These are phyloP conservation scores for Orchesellides sinensis DNA, from an alignment of 2,888 invertebrate species.

Conservation along the genomic window DNA sequence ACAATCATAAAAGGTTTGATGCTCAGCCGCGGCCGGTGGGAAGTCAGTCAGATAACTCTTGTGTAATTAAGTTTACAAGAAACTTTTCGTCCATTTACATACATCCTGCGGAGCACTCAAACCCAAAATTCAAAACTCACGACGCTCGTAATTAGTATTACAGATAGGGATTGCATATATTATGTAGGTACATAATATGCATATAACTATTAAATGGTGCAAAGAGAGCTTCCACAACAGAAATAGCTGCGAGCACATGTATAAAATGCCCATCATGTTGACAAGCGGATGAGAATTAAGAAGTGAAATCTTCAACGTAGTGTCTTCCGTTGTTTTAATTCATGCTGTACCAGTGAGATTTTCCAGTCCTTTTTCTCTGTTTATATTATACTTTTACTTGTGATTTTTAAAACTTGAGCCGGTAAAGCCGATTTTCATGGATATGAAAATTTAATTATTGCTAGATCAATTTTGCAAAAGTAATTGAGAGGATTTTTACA, in stretches of 20 bases:
- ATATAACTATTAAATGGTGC: too few species aligned
- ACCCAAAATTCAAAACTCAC: conserved; percentile 16
- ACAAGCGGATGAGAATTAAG: conserved; percentile 19
- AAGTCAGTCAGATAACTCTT: conserved; percentile 31
- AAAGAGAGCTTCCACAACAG: background rate
- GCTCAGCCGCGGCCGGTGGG: conserved; percentile 40
- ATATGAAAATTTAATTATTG: too few species aligned
- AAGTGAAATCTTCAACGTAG: conserved; percentile 28
- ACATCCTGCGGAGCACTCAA: background rate
- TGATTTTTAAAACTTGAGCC: too few species aligned
- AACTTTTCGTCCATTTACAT: background rate
- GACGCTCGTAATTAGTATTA: too few species aligned
- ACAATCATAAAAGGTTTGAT: conserved; percentile 16
- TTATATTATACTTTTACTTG: background rate
- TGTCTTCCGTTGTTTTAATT: conserved; percentile 48
- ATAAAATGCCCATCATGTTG: conserved; percentile 22
- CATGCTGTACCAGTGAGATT: too few species aligned
- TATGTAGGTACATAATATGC: too few species aligned
- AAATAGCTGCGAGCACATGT: background rate
- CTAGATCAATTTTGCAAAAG: too few species aligned
- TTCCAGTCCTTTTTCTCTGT: conserved; percentile 3
- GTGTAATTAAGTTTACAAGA: conserved; percentile 8
- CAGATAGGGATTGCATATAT: conserved; percentile 9
- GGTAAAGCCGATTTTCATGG: too few species aligned
- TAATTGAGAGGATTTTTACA: too few species aligned